Evolutionary conservation across 2,888 invertebrate genomes (phyloP).

Genomic region (Hypomecis atomaria): DNA sequence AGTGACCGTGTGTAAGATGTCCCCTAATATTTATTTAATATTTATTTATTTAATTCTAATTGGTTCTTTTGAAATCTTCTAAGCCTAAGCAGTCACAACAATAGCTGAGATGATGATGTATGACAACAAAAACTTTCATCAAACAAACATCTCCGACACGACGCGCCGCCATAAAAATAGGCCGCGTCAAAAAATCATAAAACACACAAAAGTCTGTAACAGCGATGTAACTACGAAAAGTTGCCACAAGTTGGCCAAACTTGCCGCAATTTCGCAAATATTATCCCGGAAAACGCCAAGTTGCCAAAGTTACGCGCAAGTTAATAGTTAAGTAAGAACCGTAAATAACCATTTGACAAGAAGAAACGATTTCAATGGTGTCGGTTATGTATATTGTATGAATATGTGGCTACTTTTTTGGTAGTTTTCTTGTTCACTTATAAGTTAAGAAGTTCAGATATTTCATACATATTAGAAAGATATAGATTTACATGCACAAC

Average conservation of each 20-base stretch:
- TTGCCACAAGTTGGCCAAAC: constrained; percentile 9
- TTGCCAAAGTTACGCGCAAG: constrained; percentile 25
- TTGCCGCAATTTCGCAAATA: constrained; percentile 28
- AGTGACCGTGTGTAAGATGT: too few species aligned
- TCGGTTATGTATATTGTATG: background rate
- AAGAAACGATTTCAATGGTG: constrained; percentile 8
- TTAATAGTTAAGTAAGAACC: constrained; percentile 25
- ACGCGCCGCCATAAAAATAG: constrained; percentile 2
- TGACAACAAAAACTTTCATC: background rate
- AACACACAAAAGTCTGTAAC: constrained; percentile 13
- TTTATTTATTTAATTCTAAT: too few species aligned
- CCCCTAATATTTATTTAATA: too few species aligned
- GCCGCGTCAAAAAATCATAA: constrained; percentile 14
- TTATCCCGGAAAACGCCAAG: constrained; percentile 19
- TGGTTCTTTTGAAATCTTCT: too few species aligned
- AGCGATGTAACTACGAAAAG: constrained; percentile 8
- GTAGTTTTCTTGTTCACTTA: background rate
- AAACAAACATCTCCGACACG: constrained; percentile 9
- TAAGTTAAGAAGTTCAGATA: too few species aligned
- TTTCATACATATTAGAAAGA: too few species aligned
- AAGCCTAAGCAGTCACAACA: too few species aligned
- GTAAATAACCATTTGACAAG: constrained; percentile 23
- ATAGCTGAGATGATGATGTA: too few species aligned
- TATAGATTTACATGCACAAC: too few species aligned
- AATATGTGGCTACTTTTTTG: background rate